A percentile compares a stretch with the other conserved stretches of the same genome.
These are phyloP conservation scores for Mellivora capensis DNA, from an alignment of 2,113 vertebrate genomes.

Conservation along the genomic window DNA sequence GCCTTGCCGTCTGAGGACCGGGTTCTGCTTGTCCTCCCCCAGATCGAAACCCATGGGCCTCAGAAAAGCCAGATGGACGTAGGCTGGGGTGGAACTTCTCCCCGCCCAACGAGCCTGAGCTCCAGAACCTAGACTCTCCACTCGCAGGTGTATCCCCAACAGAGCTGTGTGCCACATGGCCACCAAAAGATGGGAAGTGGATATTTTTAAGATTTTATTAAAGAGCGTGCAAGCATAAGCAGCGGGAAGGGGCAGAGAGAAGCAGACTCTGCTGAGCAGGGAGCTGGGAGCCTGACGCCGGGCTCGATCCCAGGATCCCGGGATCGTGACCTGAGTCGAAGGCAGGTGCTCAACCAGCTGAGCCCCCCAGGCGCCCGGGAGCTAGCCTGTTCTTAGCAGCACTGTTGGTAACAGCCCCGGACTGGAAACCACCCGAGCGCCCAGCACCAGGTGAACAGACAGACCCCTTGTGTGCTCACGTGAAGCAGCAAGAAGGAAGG, in stretches of 20 bases:
- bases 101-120: background rate
- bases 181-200: background rate
- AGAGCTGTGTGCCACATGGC: accelerated
- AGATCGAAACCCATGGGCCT: background rate
- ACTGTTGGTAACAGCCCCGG: accelerated
- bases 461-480: accelerated
- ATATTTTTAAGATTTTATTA: background rate
- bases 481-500: accelerated
- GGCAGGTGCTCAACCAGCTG: background rate
- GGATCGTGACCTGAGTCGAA: background rate
- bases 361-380: background rate
- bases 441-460: accelerated
- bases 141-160: background rate
- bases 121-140: background rate
- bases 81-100: background rate
- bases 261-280: background rate
- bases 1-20: background rate
- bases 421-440: background rate
- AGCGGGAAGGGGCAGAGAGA: background rate
- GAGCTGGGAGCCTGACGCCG: accelerated
- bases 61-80: background rate
- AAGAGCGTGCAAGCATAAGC: background rate
- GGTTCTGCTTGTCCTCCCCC: background rate
- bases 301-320: background rate
- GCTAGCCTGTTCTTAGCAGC: background rate